Base-by-base conservation (phyloP, 2,113 vertebrate species). In the Scartelaos histophorus region DNA sequence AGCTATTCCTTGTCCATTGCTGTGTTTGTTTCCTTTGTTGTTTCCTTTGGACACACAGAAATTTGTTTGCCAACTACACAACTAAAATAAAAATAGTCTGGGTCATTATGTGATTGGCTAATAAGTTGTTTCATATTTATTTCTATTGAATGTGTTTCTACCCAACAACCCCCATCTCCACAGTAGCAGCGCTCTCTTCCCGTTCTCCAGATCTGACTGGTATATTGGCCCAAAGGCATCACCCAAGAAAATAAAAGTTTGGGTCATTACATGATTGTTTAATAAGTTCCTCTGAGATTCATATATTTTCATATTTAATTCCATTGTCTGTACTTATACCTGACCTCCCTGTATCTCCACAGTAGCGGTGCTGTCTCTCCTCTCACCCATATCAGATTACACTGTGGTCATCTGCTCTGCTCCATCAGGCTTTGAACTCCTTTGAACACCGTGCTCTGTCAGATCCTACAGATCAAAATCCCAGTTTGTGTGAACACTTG, bases 391-490 rank as follows among this genome's bases (percentile, higher is more conserved):
- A 66, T 73, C 70, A 79, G 49, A 65, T 24, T 21, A 51, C 62
- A 60, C 71, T 68, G 38, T 64, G 77, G 74, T 82, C 80, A 82
- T 78, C 73, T 71, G 60, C 22, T 53, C 53, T 29, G 73, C 71
- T 58, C 11, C 4, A 58, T 12, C 66, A 64, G 70, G 67, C 81
- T 84, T 86, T 85, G 71, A 86, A 79, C 49, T 58, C 35, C 80
- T 82, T 82, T 85, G 69, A 79, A 88, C 71, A 60, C 38, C 11
- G 15, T 34, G 69, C 34, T 58, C 67, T 76, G 69, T 78, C 47
- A 73, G 80, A 82, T 78, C 53, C 72, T 35, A 9, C 19, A 82
- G 73, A 80, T 81, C 85, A 71, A 79, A 81, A 79, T 70, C 53
- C 3, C 61, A 43, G 70, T 61, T 66, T 76, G 75, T 77, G 82